Percentiles rank a stretch among this genome's conserved stretches.
Conservation (phyloP, 2,113 vertebrate genomes). For the Malurus alboscapulatus region DNA sequence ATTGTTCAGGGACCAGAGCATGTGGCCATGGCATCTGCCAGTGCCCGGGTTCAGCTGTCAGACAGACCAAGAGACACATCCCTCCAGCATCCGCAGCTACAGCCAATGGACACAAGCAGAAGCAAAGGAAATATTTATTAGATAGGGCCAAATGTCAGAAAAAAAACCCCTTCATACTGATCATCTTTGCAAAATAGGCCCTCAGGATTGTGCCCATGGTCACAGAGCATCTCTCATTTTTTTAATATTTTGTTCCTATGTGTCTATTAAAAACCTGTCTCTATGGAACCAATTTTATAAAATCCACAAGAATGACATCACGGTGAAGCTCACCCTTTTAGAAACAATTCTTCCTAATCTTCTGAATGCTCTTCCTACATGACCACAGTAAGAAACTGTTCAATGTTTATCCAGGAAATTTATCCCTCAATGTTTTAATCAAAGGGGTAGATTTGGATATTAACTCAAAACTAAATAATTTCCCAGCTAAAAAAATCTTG, state of each 20-base stretch:
- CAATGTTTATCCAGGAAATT: not conserved
- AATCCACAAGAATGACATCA: not conserved
- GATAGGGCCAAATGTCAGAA: not conserved
- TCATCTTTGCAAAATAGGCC: not conserved
- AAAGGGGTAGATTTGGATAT: not conserved
- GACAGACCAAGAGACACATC: not conserved
- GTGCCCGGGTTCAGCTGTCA: not conserved
- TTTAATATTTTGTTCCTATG: not conserved
- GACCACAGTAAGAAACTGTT: not conserved
- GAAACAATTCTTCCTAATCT: not conserved
- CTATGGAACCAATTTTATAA: not conserved
- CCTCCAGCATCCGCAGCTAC: not conserved
- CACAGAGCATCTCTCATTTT: not conserved
- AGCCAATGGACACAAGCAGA: not conserved
- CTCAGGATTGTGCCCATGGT: not conserved
- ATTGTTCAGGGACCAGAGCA: not conserved
- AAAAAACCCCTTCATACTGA: not conserved
- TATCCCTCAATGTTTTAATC: not conserved
- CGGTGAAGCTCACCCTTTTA: not conserved
- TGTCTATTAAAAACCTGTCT: not conserved
- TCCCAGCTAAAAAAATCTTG: not conserved
- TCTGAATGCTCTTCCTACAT: not conserved
- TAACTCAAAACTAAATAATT: not conserved
- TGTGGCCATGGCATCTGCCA: not conserved
- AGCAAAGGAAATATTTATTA: not conserved